These are phyloP conservation scores for Arctocebus calabarensis DNA, from an alignment of 2,797 vertebrate species.

Conservation along the genomic window DNA sequence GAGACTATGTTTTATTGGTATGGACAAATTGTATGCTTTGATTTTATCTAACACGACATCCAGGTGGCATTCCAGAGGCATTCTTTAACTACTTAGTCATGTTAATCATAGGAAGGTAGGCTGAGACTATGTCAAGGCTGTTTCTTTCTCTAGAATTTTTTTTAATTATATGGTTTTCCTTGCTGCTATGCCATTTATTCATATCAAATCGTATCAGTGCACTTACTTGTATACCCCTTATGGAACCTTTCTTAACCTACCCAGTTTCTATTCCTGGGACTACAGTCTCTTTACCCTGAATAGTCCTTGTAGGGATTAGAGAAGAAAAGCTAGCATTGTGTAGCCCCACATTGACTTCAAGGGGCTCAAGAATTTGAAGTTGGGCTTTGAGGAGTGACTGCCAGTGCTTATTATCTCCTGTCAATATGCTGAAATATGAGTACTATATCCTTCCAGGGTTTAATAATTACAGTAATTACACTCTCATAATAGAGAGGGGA, in stretches of 20 bases:
- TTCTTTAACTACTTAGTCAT: neutral
- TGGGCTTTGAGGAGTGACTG: neutral
- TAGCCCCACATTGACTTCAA: neutral
- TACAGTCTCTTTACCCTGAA: neutral
- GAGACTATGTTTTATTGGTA: neutral
- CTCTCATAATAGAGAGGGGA: neutral
- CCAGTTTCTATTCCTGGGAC: neutral
- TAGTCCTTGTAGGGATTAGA: neutral
- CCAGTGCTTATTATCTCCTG: neutral
- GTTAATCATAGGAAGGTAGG: neutral
- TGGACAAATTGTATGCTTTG: neutral
- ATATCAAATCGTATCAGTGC: neutral
- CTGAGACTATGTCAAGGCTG: neutral
- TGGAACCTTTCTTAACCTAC: neutral
- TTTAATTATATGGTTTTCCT: neutral
- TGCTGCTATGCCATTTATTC: neutral
- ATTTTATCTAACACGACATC: neutral
- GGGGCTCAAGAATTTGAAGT: neutral
- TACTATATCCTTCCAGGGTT: neutral
- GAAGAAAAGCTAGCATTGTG: neutral
- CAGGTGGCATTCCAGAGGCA: neutral
- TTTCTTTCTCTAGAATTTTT: neutral
- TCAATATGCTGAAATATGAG: neutral
- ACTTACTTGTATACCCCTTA: neutral
- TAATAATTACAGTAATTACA: neutral